A percentile compares a stretch with the other conserved stretches of the same genome.
These are phyloP conservation scores for Macquaria ambigua DNA, from an alignment of 2,113 vertebrate genomes.

Conservation along the genomic window DNA sequence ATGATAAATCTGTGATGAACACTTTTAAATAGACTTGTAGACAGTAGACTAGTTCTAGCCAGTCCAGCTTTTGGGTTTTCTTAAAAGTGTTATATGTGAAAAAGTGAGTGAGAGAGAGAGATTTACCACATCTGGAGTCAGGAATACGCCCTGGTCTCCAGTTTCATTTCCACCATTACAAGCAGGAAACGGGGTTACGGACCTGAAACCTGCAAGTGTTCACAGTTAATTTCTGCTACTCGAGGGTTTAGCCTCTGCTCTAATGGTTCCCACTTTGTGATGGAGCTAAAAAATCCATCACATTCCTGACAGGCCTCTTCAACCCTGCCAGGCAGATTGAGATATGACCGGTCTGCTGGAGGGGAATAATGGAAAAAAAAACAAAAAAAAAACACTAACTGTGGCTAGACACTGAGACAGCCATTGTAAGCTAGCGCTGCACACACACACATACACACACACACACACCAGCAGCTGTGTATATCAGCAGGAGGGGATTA, in stretches of 20 bases:
- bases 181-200: slow-evolving; percentile 53
- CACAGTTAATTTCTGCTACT: slow-evolving; percentile 31
- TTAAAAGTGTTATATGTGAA: not conserved
- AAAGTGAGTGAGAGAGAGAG: not conserved
- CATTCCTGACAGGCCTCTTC: slow-evolving; percentile 34
- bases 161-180: slow-evolving; percentile 62
- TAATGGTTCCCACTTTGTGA: slow-evolving; percentile 2
- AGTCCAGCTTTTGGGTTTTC: not conserved
- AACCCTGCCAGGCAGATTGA: slow-evolving; percentile 25
- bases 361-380: slow-evolving; percentile 10
- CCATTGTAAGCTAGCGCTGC: slow-evolving; percentile 23
- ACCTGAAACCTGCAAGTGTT: slow-evolving; percentile 48
- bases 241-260: not conserved
- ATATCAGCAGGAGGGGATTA: slow-evolving; percentile 61
- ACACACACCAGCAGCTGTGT: slow-evolving; percentile 61
- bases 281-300: slow-evolving; percentile 33
- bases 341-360: slow-evolving; percentile 29
- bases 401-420: slow-evolving; percentile 40
- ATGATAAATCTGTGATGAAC: too few relatives aligned
- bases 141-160: slow-evolving; percentile 49
- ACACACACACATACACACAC: slow-evolving; percentile 23
- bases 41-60: not conserved
- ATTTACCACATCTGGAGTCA: slow-evolving; percentile 59
- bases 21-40: not conserved
- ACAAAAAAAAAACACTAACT: slow-evolving; percentile 14